These are phyloP conservation scores for Drosophila phalerata DNA, from an alignment of 2,888 invertebrate genomes.

Conservation along the genomic window DNA sequence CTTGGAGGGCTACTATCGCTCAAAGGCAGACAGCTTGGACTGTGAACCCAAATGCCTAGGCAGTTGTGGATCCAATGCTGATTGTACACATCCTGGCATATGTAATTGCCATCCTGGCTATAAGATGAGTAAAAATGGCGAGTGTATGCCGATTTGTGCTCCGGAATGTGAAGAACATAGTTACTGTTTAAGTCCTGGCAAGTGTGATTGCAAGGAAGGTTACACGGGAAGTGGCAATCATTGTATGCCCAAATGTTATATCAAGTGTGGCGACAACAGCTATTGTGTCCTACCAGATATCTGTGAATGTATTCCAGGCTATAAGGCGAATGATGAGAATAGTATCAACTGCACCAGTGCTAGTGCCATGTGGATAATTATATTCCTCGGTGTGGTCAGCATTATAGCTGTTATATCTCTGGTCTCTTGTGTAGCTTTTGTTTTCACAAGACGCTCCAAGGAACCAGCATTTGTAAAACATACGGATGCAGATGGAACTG, in stretches of 20 bases:
- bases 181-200: constrained; percentile 20
- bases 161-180: constrained; percentile 34
- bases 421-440: neutral
- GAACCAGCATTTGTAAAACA: neutral
- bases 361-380: neutral
- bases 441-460: neutral
- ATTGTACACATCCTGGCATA: neutral
- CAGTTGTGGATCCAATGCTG: neutral
- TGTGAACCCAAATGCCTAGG: constrained; percentile 19
- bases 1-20: constrained; percentile 24
- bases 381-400: neutral
- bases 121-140: neutral
- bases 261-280: constrained; percentile 40
- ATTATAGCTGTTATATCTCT: neutral
- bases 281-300: constrained; percentile 32
- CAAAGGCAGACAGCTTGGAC: neutral
- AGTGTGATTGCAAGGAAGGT: constrained; percentile 31
- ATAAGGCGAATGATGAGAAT: neutral
- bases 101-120: constrained; percentile 29
- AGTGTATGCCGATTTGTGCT: constrained; percentile 32
- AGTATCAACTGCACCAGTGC: constrained; percentile 21
- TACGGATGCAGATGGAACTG: neutral
- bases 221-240: constrained; percentile 3
- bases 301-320: constrained; percentile 33
- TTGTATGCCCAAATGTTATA: constrained; percentile 45